Evolutionary conservation across 2,888 invertebrate genomes (phyloP), one percentile per base, ranked within the genome.

Genomic region (Temnothorax ravouxi): DNA sequence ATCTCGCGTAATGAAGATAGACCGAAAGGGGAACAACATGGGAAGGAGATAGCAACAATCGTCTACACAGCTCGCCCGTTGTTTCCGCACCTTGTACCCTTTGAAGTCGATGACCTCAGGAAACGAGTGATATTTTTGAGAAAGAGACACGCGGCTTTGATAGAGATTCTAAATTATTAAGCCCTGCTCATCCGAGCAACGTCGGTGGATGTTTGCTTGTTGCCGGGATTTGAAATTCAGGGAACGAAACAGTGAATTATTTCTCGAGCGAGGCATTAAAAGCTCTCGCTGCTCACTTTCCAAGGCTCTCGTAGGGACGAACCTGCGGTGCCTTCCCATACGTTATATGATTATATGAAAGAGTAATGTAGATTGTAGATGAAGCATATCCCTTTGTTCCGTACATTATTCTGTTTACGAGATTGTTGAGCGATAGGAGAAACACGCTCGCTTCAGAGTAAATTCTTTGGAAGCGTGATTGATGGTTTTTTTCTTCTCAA

Each of bases 201-300:
- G 83, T 72, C 81, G 82, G 87, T 34, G 71, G 54, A 71, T 71
- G 71, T 80, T 80, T 54, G 71, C 56, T 38, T 69, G 44, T 76
- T 77, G 29, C 8, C 61, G 59, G 67, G 84, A 88, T 89, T 89
- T 89, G 84, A 88, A 89, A 89, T 83, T 88, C 89, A 89, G 77
- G 83, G 86, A 83, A 84, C 75, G 86, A 81, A 85, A 86, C 89
- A 86, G 85, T 89, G 77, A 89, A 89, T 89, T 89, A 89, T 89
- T 89, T 86, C 89, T 86, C 67, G 71, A 75, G 85, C 52, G 44
- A 69, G 44, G 69, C 85, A 66, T 86, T 88, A 89, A 89, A 89
- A 89, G 89, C 85, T 56, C 67, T 64, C 29, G 52, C 59, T 62
- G 66, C 59, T 79, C 75, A 62, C 38, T 71, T 83, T 38, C 59